Percentiles rank a stretch among this genome's conserved stretches.
Evolutionary conservation across 1,140 invertebrate species (phyloP).

Genomic region (Heliconius melpomene): DNA sequence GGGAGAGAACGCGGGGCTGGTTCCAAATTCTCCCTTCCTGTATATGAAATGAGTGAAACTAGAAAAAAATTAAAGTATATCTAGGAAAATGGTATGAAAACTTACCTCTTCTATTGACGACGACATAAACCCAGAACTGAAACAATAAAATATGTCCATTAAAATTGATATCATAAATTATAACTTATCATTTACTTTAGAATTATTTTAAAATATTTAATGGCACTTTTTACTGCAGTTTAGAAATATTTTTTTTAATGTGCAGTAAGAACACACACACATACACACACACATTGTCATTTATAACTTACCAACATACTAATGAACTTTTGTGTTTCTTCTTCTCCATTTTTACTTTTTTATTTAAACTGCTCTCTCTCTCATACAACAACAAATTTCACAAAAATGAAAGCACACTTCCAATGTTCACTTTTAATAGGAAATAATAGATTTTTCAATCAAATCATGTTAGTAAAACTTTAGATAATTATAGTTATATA

Average conservation of each 20-base stretch:
- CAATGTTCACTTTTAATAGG: too few relatives aligned
- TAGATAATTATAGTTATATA: too few relatives aligned
- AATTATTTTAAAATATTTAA: neutral
- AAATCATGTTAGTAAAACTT: too few relatives aligned
- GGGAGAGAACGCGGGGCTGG: neutral
- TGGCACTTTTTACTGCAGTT: too few relatives aligned
- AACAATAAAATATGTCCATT: conserved; percentile 49
- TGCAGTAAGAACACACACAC: too few relatives aligned
- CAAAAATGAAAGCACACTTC: neutral
- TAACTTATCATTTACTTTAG: neutral
- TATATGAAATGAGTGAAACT: neutral
- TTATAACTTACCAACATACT: conserved; percentile 52
- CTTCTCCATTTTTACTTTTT: conserved; percentile 21
- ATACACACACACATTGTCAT: neutral
- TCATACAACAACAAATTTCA: neutral
- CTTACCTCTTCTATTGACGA: conserved; percentile 74
- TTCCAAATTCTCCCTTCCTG: neutral
- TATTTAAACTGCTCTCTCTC: neutral
- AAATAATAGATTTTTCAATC: too few relatives aligned
- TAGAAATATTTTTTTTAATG: too few relatives aligned
- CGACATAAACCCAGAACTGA: conserved; percentile 67
- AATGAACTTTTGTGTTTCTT: conserved; percentile 43
- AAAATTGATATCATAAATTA: neutral
- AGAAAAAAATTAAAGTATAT: neutral
- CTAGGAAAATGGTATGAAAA: conserved; percentile 17